Base-by-base conservation (phyloP, 2,797 vertebrate genomes). In the Enteromius trimaculatus region DNA sequence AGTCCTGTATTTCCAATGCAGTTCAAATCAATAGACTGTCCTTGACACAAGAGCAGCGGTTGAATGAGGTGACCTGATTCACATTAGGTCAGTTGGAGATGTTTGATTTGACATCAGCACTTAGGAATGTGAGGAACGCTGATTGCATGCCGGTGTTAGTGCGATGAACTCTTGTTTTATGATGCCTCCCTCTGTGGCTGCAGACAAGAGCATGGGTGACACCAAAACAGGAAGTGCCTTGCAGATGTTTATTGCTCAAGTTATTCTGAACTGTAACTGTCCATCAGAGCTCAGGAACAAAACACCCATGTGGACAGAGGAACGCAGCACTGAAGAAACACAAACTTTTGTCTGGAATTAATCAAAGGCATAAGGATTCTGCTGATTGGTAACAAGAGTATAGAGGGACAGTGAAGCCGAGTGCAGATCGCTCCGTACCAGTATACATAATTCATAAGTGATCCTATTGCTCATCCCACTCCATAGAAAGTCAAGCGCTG, bases 201-300 rank as follows among this genome's bases (percentile, higher is more conserved):
- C 91, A 90, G 83, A 81, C 89, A 88, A 92, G 90, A 88, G 92
- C 91, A 92, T 90, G 90, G 90, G 92, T 90, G 89, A 94, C 94
- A 94, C 91, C 91, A 94, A 85, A 95, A 95, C 94, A 95, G 94
- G 94, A 95, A 95, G 88, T 51, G 19, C 88, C 91, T 93, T 88
- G 89, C 92, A 80, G 90, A 93, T 93, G 93, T 94, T 95, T 95
- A 94, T 92, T 90, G 90, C 88, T 80, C 47, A 65, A 83, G 2
- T 91, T 89, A 93, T 93, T 71, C 72, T 76, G 31, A 76, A 69
- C 26, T 53, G 70, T 37, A 70, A 62, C 14, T 72, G 29, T 86
- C 92, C 89, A 93, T 93, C 90, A 91, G 79, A 87, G 81, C 85
- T 81, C 76, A 89, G 88, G 80, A 86, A 5, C 75, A 87, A 75